Conservation (phyloP, 2,113 vertebrate genomes). For the Pachyramphus minor region DNA sequence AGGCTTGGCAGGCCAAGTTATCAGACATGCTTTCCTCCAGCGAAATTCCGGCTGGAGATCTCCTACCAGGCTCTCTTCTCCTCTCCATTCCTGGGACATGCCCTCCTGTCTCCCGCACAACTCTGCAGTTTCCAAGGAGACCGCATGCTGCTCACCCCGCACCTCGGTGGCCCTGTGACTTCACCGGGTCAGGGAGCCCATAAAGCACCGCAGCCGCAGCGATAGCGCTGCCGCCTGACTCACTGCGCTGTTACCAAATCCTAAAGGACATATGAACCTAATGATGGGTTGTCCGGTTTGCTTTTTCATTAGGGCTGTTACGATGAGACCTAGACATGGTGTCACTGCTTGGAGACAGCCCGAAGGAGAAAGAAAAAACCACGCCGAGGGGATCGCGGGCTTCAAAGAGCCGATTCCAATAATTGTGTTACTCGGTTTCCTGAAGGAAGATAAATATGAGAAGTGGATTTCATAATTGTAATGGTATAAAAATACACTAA, state of each 20-base stretch:
- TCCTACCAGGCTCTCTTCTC: background rate
- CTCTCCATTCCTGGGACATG: background rate
- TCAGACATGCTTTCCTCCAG: background rate
- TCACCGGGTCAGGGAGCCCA: slow-evolving; percentile 43
- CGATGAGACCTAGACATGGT: slow-evolving; percentile 56
- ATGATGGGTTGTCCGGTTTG: background rate
- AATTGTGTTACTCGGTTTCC: slow-evolving; percentile 10
- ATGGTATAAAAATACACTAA: background rate
- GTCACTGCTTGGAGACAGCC: slow-evolving; percentile 61
- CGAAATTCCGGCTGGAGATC: background rate
- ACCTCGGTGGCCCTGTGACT: slow-evolving; percentile 29
- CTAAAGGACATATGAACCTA: slow-evolving; percentile 45
- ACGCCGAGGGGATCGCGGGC: background rate
- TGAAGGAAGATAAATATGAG: slow-evolving; percentile 25
- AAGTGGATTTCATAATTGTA: slow-evolving; percentile 5
- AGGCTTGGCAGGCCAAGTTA: background rate
- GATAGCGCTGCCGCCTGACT: slow-evolving; percentile 7
- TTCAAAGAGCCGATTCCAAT: slow-evolving; percentile 33
- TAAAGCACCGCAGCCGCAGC: slow-evolving; percentile 24
- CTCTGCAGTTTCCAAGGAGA: slow-evolving; percentile 47
- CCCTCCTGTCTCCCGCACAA: background rate
- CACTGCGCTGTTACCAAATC: background rate
- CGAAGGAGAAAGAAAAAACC: background rate
- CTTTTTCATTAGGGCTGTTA: slow-evolving; percentile 57
- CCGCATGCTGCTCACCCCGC: slow-evolving; percentile 19